These are phyloP conservation scores for Petromus typicus DNA, from an alignment of 2,113 vertebrate species.

Conservation along the genomic window DNA sequence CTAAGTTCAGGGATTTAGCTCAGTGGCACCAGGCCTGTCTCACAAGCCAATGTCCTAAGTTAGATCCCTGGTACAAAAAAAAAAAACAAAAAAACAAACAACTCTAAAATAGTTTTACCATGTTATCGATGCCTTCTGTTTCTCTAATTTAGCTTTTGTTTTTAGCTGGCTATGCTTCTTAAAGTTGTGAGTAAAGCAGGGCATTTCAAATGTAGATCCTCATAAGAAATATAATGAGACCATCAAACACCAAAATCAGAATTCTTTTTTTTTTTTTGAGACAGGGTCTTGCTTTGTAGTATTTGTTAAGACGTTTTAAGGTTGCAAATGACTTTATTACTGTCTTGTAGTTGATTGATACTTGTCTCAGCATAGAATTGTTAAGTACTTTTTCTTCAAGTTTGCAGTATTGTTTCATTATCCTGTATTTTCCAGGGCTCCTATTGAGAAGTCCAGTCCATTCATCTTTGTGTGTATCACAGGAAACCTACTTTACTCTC, in stretches of 20 bases:
- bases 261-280: no score
- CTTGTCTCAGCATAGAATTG: neutral
- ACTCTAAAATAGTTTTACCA: conserved; percentile 5
- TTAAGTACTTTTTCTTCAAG: conserved; percentile 31
- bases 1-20: no score
- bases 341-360: neutral
- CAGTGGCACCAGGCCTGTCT: no score
- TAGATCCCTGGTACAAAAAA: no score
- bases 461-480: neutral
- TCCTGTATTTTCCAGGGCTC: neutral
- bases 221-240: conserved; percentile 41
- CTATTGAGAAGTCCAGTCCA: neutral
- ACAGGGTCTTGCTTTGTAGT: no score
- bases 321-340: conserved; percentile 45
- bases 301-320: neutral
- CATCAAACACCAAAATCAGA: conserved; percentile 26
- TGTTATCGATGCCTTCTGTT: conserved; percentile 40
- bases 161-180: conserved; percentile 58
- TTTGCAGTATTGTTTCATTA: neutral
- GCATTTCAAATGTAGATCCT: conserved; percentile 53
- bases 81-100: neutral
- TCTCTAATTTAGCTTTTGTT: conserved; percentile 41
- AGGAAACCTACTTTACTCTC: neutral
- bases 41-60: no score
- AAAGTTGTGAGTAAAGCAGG: conserved; percentile 5